Conservation (phyloP, 1,140 invertebrate genomes). For the Probaryconus sp. region DNA sequence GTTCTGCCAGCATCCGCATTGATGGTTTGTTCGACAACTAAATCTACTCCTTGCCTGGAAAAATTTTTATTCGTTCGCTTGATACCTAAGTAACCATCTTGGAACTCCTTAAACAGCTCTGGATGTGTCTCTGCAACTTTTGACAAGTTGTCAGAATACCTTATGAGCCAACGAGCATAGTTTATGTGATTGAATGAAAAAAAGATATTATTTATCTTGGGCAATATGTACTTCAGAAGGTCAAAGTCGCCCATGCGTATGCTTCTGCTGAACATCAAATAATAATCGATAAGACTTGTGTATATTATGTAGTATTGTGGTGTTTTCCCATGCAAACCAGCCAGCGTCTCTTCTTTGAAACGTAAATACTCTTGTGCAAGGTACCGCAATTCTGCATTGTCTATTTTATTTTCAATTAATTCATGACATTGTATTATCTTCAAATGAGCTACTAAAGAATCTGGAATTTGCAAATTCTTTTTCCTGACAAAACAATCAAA, state of each 20-base stretch:
- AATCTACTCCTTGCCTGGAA: conserved; percentile 46
- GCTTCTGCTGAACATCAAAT: conserved; percentile 55
- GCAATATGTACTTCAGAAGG: conserved; percentile 51
- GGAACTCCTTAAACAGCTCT: conserved; percentile 40
- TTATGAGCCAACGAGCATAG: conserved; percentile 63
- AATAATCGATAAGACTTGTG: conserved; percentile 50
- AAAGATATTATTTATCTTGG: conserved; percentile 61
- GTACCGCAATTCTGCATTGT: not conserved
- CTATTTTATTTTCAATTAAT: not conserved
- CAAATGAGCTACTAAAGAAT: not conserved
- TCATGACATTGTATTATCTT: not conserved
- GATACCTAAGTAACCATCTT: conserved; percentile 48
- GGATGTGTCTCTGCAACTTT: conserved; percentile 54
- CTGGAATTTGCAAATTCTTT: not conserved
- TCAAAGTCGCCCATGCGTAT: conserved; percentile 60
- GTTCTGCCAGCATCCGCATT: conserved; percentile 59
- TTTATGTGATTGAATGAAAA: conserved; percentile 68
- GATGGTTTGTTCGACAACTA: conserved; percentile 57
- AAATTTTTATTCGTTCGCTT: conserved; percentile 46
- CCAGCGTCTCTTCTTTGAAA: conserved; percentile 28
- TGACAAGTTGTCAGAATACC: conserved; percentile 37
- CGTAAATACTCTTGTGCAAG: conserved; percentile 33
- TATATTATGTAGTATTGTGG: conserved; percentile 55
- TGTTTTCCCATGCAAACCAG: conserved; percentile 54
- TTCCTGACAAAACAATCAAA: not conserved